Evolutionary conservation across 2,113 vertebrate species (phyloP).

Genomic region (Canis aureus): DNA sequence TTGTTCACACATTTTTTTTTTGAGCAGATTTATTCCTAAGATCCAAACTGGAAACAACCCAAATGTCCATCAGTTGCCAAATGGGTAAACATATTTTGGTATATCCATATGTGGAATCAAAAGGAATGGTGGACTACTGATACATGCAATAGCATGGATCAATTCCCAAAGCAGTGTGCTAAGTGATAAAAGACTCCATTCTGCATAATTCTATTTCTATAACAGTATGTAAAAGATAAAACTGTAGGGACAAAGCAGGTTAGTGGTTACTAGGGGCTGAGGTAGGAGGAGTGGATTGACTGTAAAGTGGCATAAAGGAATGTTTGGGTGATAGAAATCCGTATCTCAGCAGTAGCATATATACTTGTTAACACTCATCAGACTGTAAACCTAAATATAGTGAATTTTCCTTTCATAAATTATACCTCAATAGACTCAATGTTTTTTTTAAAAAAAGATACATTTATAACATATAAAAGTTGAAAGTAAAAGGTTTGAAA

Average conservation of each 20-base stretch:
- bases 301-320: background rate
- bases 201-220: background rate
- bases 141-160: background rate
- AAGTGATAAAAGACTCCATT: background rate
- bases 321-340: background rate
- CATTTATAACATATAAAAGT: slow-evolving; percentile 15
- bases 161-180: background rate
- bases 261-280: background rate
- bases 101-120: background rate
- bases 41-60: background rate
- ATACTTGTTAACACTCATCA: slow-evolving; percentile 10
- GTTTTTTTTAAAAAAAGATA: slow-evolving; percentile 16
- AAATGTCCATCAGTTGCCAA: background rate
- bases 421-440: background rate
- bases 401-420: background rate
- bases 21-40: background rate
- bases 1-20: slow-evolving; percentile 36
- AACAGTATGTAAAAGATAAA: background rate
- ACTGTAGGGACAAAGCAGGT: background rate
- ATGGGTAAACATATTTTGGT: background rate
- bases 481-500: slow-evolving; percentile 39
- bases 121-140: background rate
- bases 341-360: background rate
- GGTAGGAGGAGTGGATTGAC: background rate
- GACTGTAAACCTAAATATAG: background rate